Evolutionary conservation across 2,797 vertebrate genomes (phyloP).

Genomic region (Rhinogobio ventralis): DNA sequence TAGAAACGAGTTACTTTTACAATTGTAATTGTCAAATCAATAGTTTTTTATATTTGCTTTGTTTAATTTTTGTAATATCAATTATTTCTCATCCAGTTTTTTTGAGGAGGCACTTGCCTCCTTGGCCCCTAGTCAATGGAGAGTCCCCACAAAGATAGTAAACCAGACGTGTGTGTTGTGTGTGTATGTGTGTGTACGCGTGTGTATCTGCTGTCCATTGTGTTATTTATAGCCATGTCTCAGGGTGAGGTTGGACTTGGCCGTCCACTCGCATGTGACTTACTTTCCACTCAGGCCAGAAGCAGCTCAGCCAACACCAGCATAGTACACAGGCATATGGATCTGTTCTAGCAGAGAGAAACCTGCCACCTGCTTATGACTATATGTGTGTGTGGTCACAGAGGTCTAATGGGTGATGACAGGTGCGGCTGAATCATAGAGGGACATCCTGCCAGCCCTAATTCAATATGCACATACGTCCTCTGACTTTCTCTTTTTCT

Average conservation of each 20-base stretch:
- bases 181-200: conserved; percentile 15
- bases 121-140: no score
- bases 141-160: no score
- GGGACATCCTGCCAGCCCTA: conserved; percentile 48
- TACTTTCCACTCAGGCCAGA: conserved; percentile 46
- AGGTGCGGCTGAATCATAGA: conserved; percentile 60
- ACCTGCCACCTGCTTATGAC: conserved; percentile 57
- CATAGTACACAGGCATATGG: conserved; percentile 61
- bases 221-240: conserved; percentile 58
- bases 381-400: conserved; percentile 52
- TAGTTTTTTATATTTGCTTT: no score
- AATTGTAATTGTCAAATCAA: no score
- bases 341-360: conserved; percentile 51
- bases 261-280: conserved; percentile 45
- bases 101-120: no score
- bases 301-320: conserved; percentile 55
- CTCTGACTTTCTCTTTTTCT: conserved; percentile 11
- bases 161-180: conserved; percentile 9
- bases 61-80: no score
- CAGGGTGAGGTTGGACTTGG: conserved; percentile 52
- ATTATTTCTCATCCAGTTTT: no score
- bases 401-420: conserved; percentile 59
- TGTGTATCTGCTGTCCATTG: conserved; percentile 13
- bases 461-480: conserved; percentile 31
- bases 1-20: no score